These are phyloP conservation scores for Hartigia nigra DNA, from an alignment of 2,888 invertebrate species.

Conservation along the genomic window DNA sequence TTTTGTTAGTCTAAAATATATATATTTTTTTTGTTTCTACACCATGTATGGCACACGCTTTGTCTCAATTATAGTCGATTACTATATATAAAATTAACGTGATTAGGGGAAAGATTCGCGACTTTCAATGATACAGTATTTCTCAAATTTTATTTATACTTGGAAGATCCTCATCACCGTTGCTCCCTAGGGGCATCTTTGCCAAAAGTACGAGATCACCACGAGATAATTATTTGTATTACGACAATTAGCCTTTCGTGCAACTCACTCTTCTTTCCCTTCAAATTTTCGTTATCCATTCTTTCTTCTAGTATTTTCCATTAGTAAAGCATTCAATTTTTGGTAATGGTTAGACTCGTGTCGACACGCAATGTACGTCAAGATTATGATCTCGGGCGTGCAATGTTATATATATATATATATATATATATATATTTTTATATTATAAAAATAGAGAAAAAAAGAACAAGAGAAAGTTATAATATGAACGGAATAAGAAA, in stretches of 20 bases:
- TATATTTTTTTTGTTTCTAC: not conserved
- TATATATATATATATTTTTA: not conserved
- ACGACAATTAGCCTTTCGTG: not conserved
- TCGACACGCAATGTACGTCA: not conserved
- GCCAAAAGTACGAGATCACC: not conserved
- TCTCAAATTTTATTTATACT: not conserved
- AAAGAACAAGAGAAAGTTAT: not conserved
- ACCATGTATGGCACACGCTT: not conserved
- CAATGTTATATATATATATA: not conserved
- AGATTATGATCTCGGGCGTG: not conserved
- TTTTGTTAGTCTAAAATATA: conserved; percentile 4
- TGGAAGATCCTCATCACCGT: not conserved
- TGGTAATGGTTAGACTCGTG: conserved; percentile 35
- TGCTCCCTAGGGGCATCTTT: not conserved
- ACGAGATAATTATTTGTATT: not conserved
- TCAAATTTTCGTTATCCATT: not conserved
- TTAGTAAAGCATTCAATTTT: conserved; percentile 49
- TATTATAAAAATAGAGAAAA: not conserved
- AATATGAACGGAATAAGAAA: not conserved
- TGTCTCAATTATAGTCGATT: not conserved
- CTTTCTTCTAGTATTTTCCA: conserved; percentile 10
- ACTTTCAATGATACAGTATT: not conserved
- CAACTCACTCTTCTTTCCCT: not conserved
- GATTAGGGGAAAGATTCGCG: not conserved
- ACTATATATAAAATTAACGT: not conserved